These are phyloP conservation scores for Neodiprion pinetum DNA, from an alignment of 1,140 invertebrate genomes.

Conservation along the genomic window DNA sequence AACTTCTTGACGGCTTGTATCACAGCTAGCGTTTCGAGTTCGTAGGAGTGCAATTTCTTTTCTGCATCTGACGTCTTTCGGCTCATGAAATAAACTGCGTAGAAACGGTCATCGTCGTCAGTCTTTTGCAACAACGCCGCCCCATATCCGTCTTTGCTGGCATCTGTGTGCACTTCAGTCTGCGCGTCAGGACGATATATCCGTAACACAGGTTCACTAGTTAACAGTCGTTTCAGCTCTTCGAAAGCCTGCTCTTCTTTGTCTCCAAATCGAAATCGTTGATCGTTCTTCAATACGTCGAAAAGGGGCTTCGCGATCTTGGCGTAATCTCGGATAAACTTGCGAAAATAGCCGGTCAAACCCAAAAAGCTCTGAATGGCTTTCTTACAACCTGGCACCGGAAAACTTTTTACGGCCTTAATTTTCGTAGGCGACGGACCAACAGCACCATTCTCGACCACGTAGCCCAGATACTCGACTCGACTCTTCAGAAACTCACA, in stretches of 20 bases:
- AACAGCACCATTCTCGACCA: too few species aligned
- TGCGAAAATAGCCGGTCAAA: constrained; percentile 1
- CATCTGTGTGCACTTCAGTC: constrained; percentile 42
- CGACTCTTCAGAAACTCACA: too few species aligned
- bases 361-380: constrained; percentile 7
- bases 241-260: neutral
- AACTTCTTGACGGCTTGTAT: constrained; percentile 38
- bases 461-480: too few species aligned
- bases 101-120: constrained; percentile 10
- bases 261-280: neutral
- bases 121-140: constrained; percentile 21
- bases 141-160: constrained; percentile 17
- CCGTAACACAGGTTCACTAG: constrained; percentile 39
- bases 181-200: constrained; percentile 43
- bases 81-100: constrained; percentile 12
- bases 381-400: neutral
- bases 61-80: constrained; percentile 33
- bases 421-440: too few species aligned
- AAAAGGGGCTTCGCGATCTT: constrained; percentile 5
- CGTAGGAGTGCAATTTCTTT: constrained; percentile 46
- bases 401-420: too few species aligned
- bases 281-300: constrained; percentile 1
- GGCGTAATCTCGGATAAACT: neutral
- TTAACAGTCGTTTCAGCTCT: constrained; percentile 19
- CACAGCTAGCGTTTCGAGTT: constrained; percentile 50